A percentile compares a stretch with the other conserved stretches of the same genome.
These are phyloP conservation scores for Ochropleura plecta DNA, from an alignment of 2,888 invertebrate species.

Conservation along the genomic window DNA sequence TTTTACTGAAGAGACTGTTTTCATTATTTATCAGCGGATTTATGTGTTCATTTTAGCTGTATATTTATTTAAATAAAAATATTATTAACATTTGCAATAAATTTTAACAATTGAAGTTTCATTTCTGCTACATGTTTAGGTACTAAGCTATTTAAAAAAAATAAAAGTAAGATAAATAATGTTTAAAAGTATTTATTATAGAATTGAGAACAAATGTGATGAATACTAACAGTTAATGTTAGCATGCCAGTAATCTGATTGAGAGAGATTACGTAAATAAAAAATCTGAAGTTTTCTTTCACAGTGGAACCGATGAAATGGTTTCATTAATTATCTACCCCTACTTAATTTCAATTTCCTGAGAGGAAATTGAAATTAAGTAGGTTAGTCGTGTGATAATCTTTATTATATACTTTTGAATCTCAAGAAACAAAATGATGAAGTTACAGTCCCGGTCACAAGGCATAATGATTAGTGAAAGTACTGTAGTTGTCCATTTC, in stretches of 20 bases:
- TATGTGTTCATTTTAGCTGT: conserved; percentile 2
- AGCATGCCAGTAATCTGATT: not conserved
- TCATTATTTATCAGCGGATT: conserved; percentile 11
- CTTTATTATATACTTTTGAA: too few relatives aligned
- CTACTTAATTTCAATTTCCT: too few relatives aligned
- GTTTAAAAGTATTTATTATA: conserved; percentile 10
- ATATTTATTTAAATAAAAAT: conserved; percentile 1
- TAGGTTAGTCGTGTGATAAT: too few relatives aligned
- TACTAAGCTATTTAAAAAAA: not conserved
- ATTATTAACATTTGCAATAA: not conserved
- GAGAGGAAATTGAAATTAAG: too few relatives aligned
- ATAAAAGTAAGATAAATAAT: conserved; percentile 2
- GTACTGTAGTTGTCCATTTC: too few relatives aligned
- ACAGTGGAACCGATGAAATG: not conserved
- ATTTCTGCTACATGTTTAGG: not conserved
- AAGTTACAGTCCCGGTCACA: too few relatives aligned
- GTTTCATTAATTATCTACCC: not conserved
- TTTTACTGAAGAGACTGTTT: conserved; percentile 22
- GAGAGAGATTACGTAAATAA: not conserved
- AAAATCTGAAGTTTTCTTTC: not conserved
- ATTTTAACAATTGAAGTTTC: not conserved
- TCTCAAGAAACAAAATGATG: too few relatives aligned
- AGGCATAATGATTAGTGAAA: too few relatives aligned
- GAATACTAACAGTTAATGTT: not conserved
- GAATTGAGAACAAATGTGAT: not conserved